Evolutionary conservation across 2,888 invertebrate species (phyloP), one percentile per base, ranked within the genome.

Genomic region (Branchinecta sandiegonensis): DNA sequence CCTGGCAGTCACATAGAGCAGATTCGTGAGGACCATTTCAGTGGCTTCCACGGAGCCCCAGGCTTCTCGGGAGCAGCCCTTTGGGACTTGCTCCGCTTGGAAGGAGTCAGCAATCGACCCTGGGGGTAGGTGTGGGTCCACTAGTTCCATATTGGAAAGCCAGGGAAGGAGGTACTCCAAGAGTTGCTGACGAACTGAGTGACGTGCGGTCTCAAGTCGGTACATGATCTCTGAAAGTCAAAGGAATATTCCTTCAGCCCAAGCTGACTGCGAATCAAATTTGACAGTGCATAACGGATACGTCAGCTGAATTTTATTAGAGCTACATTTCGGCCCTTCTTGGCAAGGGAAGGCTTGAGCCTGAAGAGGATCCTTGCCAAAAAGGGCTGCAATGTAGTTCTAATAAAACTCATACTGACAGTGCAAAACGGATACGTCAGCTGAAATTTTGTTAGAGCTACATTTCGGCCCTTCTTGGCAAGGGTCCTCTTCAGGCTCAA

Each of bases 1-100:
- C 90, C 94, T 94, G 6, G 94, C 91, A 8, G 97, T 99, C 74
- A 97, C 90, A 79, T 96, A 97, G 80, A 99, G 93, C 23, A 99
- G 86, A 81, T 99, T 99, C 79, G 99, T 99, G 71, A 99, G 84
- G 66, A 99, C 94, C 94, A 99, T 95, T 81, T 99, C 97, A 0
- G 97, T 99, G n/a, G 97, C 97, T 80, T 97, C 96, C 0, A 91
- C 91, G 0, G 95, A 95, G 65, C 99, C 99, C 84, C 97, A 95
- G 0, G 97, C 97, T 77, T 95, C 94, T 67, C 91, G 85, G 88
- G 84, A 63, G 87, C 83, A 1, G 78, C 76, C 67, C 77, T 75
- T 67, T 73, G 69, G 46, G 67, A n/a, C 13, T 66, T 69, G 11
- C 69, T 65, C 48, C 65, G 65, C n/a, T 23, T 17, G 17, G 14